Base-by-base conservation (phyloP, 2,888 invertebrate genomes). In the Brachypterus glaber region DNA sequence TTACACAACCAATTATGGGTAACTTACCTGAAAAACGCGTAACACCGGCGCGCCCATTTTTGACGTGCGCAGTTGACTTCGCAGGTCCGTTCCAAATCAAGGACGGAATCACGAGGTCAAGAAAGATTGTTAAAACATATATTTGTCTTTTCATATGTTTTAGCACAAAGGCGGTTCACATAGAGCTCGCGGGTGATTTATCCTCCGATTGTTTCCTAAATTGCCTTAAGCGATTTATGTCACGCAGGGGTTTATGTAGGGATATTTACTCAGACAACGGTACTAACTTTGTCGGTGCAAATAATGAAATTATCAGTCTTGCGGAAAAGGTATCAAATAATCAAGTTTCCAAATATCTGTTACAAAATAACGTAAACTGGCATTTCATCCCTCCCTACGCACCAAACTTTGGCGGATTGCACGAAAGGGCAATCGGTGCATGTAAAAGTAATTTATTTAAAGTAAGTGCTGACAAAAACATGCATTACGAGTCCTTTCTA, bases 381-480 rank as follows among this genome's bases (percentile, higher is more conserved):
- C 44, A 49, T 11, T 59, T 57, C 37, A 54, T 46, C 25, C 53
- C 55, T 2, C 47, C 58, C 3, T 15, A 34, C 9, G 44, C 53
- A 7, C 54, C 54, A 2, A 50, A 56, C 30, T 52, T 52, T 24
- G 54, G 56, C 1, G 47, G n/a, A 3, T 17, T 40, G 3, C 37
- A 36, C 32, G 32, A 40, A 14, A 24, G 26, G 11, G 33, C 21
- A n/a, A 47, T 58, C 0, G 53, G 51, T 21, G 47, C 47, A 0
- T 42, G 49, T 1, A 59, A 61, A 34, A 35, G 37, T 34, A 55
- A 54, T 37, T 14, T 58, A 8, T 35, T 38, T 9, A 40, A 50
- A 18, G 37, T 51, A 2, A 38, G 54, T 3, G 50, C 52, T 0
- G 37, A 44, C 11, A 2, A 31, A 2, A 33, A 29, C 4, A 34